Percentiles rank a stretch among this genome's conserved stretches.
Evolutionary conservation across 2,113 vertebrate species (phyloP).

Genomic region (Lepisosteus osseus): DNA sequence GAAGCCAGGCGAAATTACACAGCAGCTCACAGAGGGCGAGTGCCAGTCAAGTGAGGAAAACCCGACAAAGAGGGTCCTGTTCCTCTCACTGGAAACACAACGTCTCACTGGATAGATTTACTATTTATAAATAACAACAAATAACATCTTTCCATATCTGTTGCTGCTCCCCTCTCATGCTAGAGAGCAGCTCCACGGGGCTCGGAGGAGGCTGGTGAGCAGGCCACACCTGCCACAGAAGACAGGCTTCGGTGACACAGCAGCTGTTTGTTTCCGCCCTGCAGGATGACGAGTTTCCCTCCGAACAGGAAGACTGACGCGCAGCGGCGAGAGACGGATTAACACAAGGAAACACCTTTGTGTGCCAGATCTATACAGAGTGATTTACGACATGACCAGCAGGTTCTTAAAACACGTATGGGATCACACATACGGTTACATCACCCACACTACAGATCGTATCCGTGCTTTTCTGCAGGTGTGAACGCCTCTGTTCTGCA

Average conservation of each 20-base stretch:
- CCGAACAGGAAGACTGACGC: no score
- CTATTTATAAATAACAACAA: background rate
- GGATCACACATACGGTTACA: no score
- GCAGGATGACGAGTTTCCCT: no score
- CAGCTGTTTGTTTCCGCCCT: background rate
- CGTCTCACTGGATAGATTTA: background rate
- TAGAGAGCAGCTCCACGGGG: background rate
- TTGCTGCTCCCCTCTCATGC: background rate
- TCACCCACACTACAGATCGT: no score
- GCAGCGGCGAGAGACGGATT: no score
- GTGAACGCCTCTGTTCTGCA: no score
- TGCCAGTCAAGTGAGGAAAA: background rate
- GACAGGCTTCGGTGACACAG: background rate
- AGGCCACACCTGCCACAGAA: background rate
- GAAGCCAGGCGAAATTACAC: conserved; percentile 10
- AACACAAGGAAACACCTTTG: no score
- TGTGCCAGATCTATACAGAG: no score
- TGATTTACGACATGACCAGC: no score
- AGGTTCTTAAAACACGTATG: no score
- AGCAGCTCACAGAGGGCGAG: background rate
- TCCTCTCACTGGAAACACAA: background rate
- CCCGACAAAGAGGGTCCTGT: background rate
- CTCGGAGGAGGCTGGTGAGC: background rate
- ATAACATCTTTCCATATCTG: background rate
- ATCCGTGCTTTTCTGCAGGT: no score